Percentiles rank a stretch among this genome's conserved stretches.
These are phyloP conservation scores for Asbolus verrucosus DNA, from an alignment of 1,140 invertebrate genomes.

Conservation along the genomic window DNA sequence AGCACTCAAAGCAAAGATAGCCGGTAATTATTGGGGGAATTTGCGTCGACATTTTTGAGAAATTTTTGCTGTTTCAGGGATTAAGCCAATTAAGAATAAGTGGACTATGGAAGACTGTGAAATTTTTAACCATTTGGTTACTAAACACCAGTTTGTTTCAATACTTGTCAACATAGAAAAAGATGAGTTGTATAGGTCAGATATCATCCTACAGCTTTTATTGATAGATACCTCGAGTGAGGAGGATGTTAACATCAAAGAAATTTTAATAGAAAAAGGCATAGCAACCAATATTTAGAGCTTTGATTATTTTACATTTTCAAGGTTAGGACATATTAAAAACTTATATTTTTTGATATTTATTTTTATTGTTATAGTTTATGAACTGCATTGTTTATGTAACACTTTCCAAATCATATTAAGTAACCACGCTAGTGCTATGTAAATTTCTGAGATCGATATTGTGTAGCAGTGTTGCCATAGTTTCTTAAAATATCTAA, in stretches of 20 bases:
- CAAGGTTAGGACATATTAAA: not conserved
- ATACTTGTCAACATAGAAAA: slow-evolving; percentile 57
- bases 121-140: slow-evolving; percentile 59
- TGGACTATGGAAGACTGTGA: slow-evolving; percentile 63
- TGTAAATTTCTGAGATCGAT: not conserved
- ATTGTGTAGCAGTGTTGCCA: not conserved
- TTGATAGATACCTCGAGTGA: slow-evolving; percentile 60
- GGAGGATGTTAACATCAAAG: slow-evolving; percentile 59
- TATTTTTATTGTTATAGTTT: too few species aligned
- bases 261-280: slow-evolving; percentile 57
- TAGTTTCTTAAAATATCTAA: not conserved
- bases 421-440: not conserved
- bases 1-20: slow-evolving; percentile 70
- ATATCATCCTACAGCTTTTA: slow-evolving; percentile 58
- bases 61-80: slow-evolving; percentile 51
- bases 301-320: not conserved
- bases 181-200: slow-evolving; percentile 60
- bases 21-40: slow-evolving; percentile 65
- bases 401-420: too few species aligned
- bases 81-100: slow-evolving; percentile 61
- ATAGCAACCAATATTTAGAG: slow-evolving; percentile 55
- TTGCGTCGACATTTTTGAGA: not conserved
- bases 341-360: slow-evolving; percentile 12
- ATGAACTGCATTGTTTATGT: too few species aligned
- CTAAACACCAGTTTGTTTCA: slow-evolving; percentile 56